phyloP scores from a whole-genome alignment of 2,113 vertebrate species.

The Mus pahari region DNA sequence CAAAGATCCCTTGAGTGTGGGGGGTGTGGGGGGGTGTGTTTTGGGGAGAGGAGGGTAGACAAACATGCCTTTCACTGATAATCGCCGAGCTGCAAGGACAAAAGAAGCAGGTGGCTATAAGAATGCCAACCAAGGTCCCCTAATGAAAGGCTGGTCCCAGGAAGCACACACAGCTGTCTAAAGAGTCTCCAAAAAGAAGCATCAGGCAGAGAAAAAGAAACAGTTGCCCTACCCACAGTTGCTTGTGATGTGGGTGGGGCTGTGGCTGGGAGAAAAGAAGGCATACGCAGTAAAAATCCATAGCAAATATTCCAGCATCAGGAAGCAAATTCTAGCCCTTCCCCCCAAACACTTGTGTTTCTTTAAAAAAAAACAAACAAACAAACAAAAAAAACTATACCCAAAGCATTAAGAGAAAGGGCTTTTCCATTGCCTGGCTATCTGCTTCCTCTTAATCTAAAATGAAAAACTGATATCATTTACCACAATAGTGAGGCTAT shows the following conservation, averaged over 20 bases:
- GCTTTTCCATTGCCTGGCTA: conserved; percentile 11
- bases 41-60: not conserved
- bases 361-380: not conserved
- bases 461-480: not conserved
- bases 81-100: not conserved
- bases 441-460: conserved; percentile 36
- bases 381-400: not conserved
- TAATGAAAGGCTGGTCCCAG: not conserved
- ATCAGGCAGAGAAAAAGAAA: not conserved
- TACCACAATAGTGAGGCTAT: not conserved
- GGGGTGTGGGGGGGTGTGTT: too few relatives aligned
- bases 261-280: not conserved
- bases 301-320: not conserved
- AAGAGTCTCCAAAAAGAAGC: not conserved
- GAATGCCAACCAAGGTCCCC: not conserved
- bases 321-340: conserved; percentile 28
- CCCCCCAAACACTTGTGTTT: not conserved
- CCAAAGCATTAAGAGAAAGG: not conserved
- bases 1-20: not conserved
- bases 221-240: not conserved
- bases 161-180: not conserved
- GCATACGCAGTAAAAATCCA: not conserved
- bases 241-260: not conserved
- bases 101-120: not conserved
- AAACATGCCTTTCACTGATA: not conserved